A percentile compares a stretch with the other conserved stretches of the same genome.
These are phyloP conservation scores for Strigamia transsilvanica DNA, from an alignment of 2,888 invertebrate species.

Conservation along the genomic window DNA sequence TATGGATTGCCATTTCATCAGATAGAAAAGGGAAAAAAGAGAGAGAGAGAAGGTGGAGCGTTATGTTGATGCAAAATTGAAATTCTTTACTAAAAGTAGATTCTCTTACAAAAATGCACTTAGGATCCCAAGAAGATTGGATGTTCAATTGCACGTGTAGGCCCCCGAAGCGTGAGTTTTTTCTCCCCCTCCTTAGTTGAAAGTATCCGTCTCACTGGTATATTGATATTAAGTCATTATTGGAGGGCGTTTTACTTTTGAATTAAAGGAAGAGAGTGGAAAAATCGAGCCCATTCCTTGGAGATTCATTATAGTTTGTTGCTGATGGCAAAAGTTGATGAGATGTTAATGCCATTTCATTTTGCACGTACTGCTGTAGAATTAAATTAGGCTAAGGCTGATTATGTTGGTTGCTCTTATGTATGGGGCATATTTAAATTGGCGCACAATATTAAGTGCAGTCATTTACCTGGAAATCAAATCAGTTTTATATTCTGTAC, in stretches of 20 bases:
- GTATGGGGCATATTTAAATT: slow-evolving; percentile 44
- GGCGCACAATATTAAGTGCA: slow-evolving; percentile 32
- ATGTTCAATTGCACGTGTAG: slow-evolving; percentile 48
- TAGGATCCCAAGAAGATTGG: slow-evolving; percentile 41
- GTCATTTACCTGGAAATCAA: slow-evolving; percentile 32
- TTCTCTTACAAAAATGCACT: slow-evolving; percentile 43
- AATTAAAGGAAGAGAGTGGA: slow-evolving; percentile 16
- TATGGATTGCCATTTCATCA: slow-evolving; percentile 43
- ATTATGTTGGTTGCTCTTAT: slow-evolving; percentile 39
- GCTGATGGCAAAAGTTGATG: slow-evolving; percentile 52
- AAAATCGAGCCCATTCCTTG: slow-evolving; percentile 36
- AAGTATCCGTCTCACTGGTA: slow-evolving; percentile 42
- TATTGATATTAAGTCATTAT: slow-evolving; percentile 49
- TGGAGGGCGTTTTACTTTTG: slow-evolving; percentile 9
- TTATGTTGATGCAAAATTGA: slow-evolving; percentile 49
- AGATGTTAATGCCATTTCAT: slow-evolving; percentile 52
- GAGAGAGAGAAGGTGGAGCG: slow-evolving; percentile 12
- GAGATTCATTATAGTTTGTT: slow-evolving; percentile 53
- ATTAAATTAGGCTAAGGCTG: slow-evolving; percentile 43
- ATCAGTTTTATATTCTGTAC: slow-evolving; percentile 12
- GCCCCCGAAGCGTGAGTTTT: slow-evolving; percentile 28
- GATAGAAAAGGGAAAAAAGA: slow-evolving; percentile 34
- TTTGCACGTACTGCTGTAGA: slow-evolving; percentile 36
- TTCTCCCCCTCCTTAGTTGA: not conserved
- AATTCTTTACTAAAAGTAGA: slow-evolving; percentile 46